phyloP scores from a whole-genome alignment of 2,888 invertebrate genomes.

The Eudasyphora cyanicolor region DNA sequence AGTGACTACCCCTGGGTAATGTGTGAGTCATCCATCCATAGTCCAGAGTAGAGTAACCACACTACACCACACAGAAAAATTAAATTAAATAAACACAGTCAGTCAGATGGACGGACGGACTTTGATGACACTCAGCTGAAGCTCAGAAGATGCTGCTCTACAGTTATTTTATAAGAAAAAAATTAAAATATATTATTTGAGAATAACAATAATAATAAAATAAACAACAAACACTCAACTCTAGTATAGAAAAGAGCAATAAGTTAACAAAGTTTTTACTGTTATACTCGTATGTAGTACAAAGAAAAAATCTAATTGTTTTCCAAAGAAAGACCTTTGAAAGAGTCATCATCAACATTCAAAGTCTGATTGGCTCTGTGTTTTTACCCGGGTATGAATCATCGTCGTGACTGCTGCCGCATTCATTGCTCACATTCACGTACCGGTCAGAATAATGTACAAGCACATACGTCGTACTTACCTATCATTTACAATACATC shows the following conservation, averaged over 20 bases:
- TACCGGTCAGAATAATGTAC: no score
- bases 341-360: conserved; percentile 52
- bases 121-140: background rate
- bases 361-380: background rate
- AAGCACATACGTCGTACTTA: no score
- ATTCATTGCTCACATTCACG: conserved; percentile 6
- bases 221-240: background rate
- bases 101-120: no score
- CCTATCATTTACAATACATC: background rate
- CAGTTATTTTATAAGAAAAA: background rate
- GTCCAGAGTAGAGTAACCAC: no score
- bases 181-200: background rate
- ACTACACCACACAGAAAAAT: background rate
- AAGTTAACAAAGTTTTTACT: background rate
- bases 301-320: background rate
- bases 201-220: no score
- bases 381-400: conserved; percentile 38
- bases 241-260: background rate
- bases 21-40: conserved; percentile 3
- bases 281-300: background rate
- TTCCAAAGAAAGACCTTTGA: conserved; percentile 24
- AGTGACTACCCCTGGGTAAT: background rate
- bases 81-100: background rate
- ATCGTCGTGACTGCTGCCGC: conserved; percentile 19
- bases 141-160: background rate